Conservation (phyloP, 2,888 invertebrate species). For the Alcis repandata region DNA sequence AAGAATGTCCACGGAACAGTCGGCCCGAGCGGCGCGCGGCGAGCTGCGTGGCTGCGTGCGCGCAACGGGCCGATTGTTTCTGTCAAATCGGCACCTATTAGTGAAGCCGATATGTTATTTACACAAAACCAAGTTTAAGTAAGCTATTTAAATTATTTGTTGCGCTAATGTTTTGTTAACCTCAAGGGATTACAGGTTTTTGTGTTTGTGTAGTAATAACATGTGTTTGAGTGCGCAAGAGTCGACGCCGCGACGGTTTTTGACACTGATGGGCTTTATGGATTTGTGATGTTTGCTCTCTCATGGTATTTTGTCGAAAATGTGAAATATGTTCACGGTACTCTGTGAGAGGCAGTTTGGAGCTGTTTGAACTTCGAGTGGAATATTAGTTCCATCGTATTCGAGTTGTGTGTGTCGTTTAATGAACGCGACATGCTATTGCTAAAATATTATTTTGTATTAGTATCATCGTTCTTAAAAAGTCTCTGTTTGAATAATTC, state of each 20-base stretch:
- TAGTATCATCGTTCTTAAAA: too few species aligned
- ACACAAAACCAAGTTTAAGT: constrained; percentile 51
- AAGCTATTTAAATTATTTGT: constrained; percentile 73
- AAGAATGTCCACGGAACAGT: too few species aligned
- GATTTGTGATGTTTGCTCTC: constrained; percentile 37
- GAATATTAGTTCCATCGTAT: constrained; percentile 7
- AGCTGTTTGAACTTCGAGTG: constrained; percentile 8
- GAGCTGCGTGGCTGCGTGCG: not conserved
- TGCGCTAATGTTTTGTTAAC: constrained; percentile 82
- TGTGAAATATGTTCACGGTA: constrained; percentile 40
- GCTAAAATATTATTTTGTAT: not conserved
- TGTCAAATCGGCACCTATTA: constrained; percentile 79
- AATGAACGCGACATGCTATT: not conserved
- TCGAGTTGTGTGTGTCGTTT: not conserved
- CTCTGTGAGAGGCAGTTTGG: constrained; percentile 13
- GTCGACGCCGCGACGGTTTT: constrained; percentile 43
- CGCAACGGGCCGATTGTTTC: constrained; percentile 62
- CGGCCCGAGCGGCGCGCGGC: too few species aligned
- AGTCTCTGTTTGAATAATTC: too few species aligned
- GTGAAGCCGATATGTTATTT: constrained; percentile 70
- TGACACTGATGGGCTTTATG: constrained; percentile 45
- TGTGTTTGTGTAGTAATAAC: constrained; percentile 79
- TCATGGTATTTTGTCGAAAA: constrained; percentile 38
- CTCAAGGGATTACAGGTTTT: constrained; percentile 83
- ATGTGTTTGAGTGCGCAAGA: constrained; percentile 65